A percentile compares a stretch with the other conserved stretches of the same genome.
Conservation (phyloP, 37 sponge, comb jelly and placozoan species). For the Dysidea cf. avara region DNA sequence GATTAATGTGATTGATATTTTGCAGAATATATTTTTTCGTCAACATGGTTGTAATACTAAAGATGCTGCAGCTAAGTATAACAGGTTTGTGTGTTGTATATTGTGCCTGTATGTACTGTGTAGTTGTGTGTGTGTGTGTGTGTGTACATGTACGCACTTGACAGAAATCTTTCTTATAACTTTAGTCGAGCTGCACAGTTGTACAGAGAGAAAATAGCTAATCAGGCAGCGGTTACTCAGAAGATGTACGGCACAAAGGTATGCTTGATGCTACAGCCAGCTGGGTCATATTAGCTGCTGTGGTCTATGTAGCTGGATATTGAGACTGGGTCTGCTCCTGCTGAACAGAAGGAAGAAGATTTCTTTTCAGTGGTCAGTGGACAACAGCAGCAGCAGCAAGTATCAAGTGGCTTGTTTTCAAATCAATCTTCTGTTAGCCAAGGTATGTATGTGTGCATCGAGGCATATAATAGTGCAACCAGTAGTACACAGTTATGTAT, state of each 20-base stretch:
- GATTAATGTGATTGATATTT: too few relatives aligned
- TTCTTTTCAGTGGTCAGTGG: constrained; percentile 20
- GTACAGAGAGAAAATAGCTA: constrained; percentile 87
- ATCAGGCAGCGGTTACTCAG: constrained; percentile 72
- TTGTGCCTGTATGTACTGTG: background rate
- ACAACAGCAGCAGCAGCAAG: too few relatives aligned
- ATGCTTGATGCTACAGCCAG: too few relatives aligned
- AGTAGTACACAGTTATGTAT: too few relatives aligned
- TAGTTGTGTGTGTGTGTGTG: too few relatives aligned
- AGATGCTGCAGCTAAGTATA: constrained; percentile 89
- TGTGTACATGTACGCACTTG: too few relatives aligned
- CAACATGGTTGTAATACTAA: constrained; percentile 88
- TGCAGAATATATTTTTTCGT: constrained; percentile 80
- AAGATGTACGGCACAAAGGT: constrained; percentile 77
- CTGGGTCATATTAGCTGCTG: too few relatives aligned
- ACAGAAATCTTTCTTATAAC: too few relatives aligned
- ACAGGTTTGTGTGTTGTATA: constrained; percentile 37
- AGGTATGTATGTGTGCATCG: too few relatives aligned
- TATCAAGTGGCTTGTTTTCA: too few relatives aligned
- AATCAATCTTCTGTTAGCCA: too few relatives aligned
- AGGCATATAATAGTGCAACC: too few relatives aligned
- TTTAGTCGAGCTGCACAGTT: constrained; percentile 85
- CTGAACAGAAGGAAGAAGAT: constrained; percentile 18
- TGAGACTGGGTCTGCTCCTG: constrained; percentile 4
- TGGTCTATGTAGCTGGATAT: constrained; percentile 35